Base-by-base conservation (phyloP, 2,888 invertebrate species). In the Nezara viridula region DNA sequence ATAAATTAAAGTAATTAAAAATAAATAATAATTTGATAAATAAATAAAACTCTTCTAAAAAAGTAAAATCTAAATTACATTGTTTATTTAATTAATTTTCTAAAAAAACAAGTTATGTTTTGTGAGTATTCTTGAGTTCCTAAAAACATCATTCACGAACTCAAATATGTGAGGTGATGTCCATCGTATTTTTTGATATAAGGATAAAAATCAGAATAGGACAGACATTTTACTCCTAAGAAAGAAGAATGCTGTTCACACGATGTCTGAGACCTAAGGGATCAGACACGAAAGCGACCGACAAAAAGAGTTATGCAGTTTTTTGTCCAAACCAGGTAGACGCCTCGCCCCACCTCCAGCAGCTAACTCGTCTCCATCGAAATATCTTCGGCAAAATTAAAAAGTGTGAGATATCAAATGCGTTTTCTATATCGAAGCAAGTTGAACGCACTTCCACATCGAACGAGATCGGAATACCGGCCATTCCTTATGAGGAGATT, bases 221-320 rank as follows among this genome's bases (percentile, higher is more conserved):
- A n/a, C n/a, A n/a, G n/a, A n/a, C 44, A 44, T 7, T 10, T 44
- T 44, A 44, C 44, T 7, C 44, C 44, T 7, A 19, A 37, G 32
- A 1, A 5, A 32, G 32, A 73, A 19, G 66, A 32, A 14, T 5
- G 21, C 19, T 37, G 32, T 37, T 21, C 1, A 19, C 19, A 73
- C 32, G 66, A 32, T 32, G 66, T 32, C 66, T 73, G 66, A 7
- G 19, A 37, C 37, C 66, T 37, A 19, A 37, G 24, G 66, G 19
- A 37, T 21, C 66, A 37, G 66, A 7, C 60, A 60, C 60, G 27
- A 60, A 60, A 60, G 60, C 27, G 60, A 27, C 27, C 60, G 60
- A 77, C n/a, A 81, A 40, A 44, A 81, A 81, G 12, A 81, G 44
- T 47, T 40, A 81, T 81, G 81, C 44, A 81, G 81, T 81, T 81